Conservation (phyloP, 2,888 invertebrate genomes). For the Cremastinae sp. region DNA sequence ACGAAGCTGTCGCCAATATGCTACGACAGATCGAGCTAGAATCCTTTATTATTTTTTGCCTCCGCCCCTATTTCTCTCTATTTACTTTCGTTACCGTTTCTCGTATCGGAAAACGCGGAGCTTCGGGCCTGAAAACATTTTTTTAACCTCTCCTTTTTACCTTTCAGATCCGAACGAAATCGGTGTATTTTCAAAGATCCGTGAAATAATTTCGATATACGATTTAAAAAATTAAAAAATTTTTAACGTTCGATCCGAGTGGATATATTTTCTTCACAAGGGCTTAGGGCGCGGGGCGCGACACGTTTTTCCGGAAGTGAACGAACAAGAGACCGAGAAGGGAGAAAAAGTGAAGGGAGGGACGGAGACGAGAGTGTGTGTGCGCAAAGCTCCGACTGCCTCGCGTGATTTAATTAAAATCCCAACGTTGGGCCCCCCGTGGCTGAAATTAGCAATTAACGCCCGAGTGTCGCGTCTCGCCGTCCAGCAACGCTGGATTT, state of each 20-base stretch:
- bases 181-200: no score
- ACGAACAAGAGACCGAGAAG: conserved; percentile 21
- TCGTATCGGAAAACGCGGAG: background rate
- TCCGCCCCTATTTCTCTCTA: background rate
- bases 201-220: no score
- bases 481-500: conserved; percentile 33
- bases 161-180: background rate
- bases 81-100: background rate
- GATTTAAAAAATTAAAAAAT: no score
- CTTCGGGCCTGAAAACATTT: no score
- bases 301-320: conserved; percentile 49
- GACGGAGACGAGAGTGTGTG: conserved; percentile 21
- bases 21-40: conserved; percentile 10
- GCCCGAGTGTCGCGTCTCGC: conserved; percentile 63
- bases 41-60: conserved; percentile 21
- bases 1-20: conserved; percentile 50
- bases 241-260: background rate
- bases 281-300: conserved; percentile 9
- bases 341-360: conserved; percentile 11
- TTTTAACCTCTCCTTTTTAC: no score
- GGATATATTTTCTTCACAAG: conserved; percentile 23
- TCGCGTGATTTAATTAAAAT: conserved; percentile 72
- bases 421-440: conserved; percentile 59
- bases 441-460: conserved; percentile 70
- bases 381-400: conserved; percentile 52